These are phyloP conservation scores for Heliconius himera DNA, from an alignment of 1,140 invertebrate species.

Conservation along the genomic window DNA sequence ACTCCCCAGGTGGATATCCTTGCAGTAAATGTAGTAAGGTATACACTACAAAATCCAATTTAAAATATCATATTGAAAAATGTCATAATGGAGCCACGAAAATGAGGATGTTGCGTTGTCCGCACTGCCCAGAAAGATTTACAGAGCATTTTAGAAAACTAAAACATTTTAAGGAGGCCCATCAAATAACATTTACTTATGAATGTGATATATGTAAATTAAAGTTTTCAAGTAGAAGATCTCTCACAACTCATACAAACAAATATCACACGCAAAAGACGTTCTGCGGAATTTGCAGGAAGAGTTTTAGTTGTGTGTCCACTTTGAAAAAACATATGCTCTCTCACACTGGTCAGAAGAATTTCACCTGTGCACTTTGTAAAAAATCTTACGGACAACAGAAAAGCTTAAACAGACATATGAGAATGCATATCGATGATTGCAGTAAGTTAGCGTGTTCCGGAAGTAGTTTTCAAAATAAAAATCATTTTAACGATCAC, in stretches of 20 bases:
- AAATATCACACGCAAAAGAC: slow-evolving; percentile 80
- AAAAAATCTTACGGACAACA: slow-evolving; percentile 84
- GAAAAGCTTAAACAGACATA: slow-evolving; percentile 86
- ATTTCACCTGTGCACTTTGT: slow-evolving; percentile 82
- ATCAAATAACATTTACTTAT: slow-evolving; percentile 60
- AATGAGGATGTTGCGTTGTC: slow-evolving; percentile 53
- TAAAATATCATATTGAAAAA: slow-evolving; percentile 63
- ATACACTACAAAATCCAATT: slow-evolving; percentile 62
- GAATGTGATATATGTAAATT: slow-evolving; percentile 58
- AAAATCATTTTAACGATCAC: slow-evolving; percentile 54
- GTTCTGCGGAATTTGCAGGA: slow-evolving; percentile 77
- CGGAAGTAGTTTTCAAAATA: slow-evolving; percentile 67
- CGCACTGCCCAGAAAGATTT: slow-evolving; percentile 61
- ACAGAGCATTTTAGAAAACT: slow-evolving; percentile 61
- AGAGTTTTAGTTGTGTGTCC: slow-evolving; percentile 80
- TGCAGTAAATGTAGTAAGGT: slow-evolving; percentile 60
- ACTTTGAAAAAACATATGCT: slow-evolving; percentile 87
- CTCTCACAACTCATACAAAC: slow-evolving; percentile 68
- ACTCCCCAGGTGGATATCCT: slow-evolving; percentile 55
- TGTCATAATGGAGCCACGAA: slow-evolving; percentile 53
- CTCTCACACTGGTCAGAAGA: slow-evolving; percentile 84
- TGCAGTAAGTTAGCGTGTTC: slow-evolving; percentile 76
- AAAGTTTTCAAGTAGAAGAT: slow-evolving; percentile 53
- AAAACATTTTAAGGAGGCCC: slow-evolving; percentile 59
- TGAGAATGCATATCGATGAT: slow-evolving; percentile 81